These are phyloP conservation scores for Eriosoma lanigerum DNA, from an alignment of 1,140 invertebrate species.

Conservation along the genomic window DNA sequence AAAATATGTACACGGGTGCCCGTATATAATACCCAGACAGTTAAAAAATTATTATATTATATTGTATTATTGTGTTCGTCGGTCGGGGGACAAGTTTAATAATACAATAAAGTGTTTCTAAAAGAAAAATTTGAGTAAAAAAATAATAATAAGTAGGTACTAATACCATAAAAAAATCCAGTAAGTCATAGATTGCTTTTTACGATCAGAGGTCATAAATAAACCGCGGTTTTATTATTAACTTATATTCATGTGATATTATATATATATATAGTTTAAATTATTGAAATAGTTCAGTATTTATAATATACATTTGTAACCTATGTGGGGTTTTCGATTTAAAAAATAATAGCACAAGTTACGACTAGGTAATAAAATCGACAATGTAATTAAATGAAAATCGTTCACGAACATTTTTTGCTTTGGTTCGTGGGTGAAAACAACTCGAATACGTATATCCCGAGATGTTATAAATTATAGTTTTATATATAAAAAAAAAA, in stretches of 20 bases:
- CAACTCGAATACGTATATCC: background rate
- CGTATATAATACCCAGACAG: slow-evolving; percentile 4
- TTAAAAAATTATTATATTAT: too few species aligned
- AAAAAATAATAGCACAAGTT: background rate
- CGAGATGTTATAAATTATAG: background rate
- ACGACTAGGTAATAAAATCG: background rate
- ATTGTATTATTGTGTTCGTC: background rate
- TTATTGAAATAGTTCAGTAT: too few species aligned
- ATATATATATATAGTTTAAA: too few species aligned
- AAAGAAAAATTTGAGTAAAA: slow-evolving; percentile 13
- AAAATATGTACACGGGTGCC: slow-evolving; percentile 23
- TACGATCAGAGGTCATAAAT: slow-evolving; percentile 2
- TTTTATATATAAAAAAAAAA: background rate
- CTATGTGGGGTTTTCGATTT: background rate
- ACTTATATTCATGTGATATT: too few species aligned
- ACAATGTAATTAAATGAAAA: background rate
- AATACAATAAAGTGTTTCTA: background rate
- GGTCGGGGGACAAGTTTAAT: background rate
- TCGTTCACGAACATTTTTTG: background rate
- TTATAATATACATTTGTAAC: too few species aligned
- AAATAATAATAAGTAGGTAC: background rate
- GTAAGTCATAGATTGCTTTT: background rate
- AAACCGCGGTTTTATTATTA: too few species aligned
- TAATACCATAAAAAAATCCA: too few species aligned
- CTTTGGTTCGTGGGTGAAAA: background rate